A percentile compares a stretch with the other conserved stretches of the same genome.
Evolutionary conservation across 2,797 vertebrate genomes (phyloP).

Genomic region (Mormyrops attenuatus): DNA sequence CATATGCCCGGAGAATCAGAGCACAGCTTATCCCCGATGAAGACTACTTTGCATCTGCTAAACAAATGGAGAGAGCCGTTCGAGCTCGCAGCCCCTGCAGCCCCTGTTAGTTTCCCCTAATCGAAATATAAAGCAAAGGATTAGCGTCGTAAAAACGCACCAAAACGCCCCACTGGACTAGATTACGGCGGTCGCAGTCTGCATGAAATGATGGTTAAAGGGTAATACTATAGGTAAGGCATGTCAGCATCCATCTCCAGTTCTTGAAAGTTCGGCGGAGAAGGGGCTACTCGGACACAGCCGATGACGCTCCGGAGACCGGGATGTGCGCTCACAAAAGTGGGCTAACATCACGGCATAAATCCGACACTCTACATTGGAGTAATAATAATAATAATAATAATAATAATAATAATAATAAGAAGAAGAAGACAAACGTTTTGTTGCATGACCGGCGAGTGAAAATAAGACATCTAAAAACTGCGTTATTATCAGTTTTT

Average conservation of each 20-base stretch:
- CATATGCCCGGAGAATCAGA: conserved; percentile 25
- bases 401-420: not conserved
- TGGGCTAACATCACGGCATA: conserved; percentile 3
- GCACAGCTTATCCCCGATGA: conserved; percentile 10
- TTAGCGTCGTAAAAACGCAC: not conserved
- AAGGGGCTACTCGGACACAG: not conserved
- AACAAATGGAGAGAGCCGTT: conserved; percentile 18
- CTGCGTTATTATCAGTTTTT: not conserved
- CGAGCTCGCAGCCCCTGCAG: too few relatives aligned
- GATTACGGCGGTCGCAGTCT: not conserved
- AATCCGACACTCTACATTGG: not conserved
- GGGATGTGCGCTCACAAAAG: not conserved
- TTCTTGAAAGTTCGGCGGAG: conserved; percentile 28
- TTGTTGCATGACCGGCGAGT: not conserved
- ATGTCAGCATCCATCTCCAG: not conserved
- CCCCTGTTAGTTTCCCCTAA: not conserved
- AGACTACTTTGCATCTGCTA: conserved; percentile 18
- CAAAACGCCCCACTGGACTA: not conserved
- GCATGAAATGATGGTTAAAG: not conserved
- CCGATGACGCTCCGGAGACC: not conserved
- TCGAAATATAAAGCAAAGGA: not conserved
- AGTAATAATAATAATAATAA: not conserved
- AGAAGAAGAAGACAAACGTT: not conserved
- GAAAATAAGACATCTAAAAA: not conserved
- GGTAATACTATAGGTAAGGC: not conserved